phyloP scores from a whole-genome alignment of 2,113 vertebrate species.

The Geococcyx californianus region DNA sequence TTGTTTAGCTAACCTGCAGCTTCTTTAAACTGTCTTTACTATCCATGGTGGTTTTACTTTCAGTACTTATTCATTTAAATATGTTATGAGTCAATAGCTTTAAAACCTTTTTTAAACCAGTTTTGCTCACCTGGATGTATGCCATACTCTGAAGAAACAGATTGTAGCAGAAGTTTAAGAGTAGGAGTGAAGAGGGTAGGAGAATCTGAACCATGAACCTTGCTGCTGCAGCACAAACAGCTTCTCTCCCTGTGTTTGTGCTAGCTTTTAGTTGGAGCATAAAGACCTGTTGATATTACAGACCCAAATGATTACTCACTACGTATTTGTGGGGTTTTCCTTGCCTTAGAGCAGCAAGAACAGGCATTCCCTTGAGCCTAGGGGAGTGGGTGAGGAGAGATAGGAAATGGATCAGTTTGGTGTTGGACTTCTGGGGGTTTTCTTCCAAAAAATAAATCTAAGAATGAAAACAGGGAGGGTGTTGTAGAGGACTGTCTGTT shows the following conservation, averaged over 20 bases:
- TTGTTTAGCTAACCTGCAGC: not conserved
- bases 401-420: not conserved
- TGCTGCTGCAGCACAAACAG: not conserved
- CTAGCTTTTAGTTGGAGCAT: not conserved
- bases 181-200: not conserved
- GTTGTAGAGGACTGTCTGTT: not conserved
- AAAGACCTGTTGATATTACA: not conserved
- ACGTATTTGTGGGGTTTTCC: fast-evolving
- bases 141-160: fast-evolving
- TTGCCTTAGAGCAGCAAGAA: not conserved
- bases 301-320: not conserved
- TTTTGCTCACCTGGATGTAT: not conserved
- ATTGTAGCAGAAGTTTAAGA: not conserved
- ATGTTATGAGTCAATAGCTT: not conserved
- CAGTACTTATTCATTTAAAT: not conserved
- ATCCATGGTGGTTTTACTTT: not conserved
- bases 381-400: fast-evolving
- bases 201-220: not conserved
- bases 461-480: not conserved
- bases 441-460: not conserved
- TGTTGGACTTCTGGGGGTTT: not conserved
- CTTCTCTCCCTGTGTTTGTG: not conserved
- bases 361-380: not conserved
- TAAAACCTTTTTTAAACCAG: not conserved
- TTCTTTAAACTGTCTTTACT: not conserved